Conservation (phyloP, 1,140 invertebrate genomes). For the Ganaspis sp. region DNA sequence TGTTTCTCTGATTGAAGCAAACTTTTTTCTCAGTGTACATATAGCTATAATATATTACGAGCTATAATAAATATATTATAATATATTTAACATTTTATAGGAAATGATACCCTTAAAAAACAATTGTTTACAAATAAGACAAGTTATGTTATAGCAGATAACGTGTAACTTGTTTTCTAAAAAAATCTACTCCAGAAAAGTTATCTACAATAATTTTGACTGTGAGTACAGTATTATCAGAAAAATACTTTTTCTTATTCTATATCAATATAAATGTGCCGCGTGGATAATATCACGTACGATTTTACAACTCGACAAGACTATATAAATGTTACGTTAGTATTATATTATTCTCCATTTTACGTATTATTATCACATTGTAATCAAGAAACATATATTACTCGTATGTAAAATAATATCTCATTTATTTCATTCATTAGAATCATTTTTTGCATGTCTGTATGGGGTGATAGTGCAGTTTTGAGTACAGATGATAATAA, state of each 20-base stretch:
- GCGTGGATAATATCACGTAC: background rate
- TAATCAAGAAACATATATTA: background rate
- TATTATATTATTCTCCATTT: background rate
- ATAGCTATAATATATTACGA: no score
- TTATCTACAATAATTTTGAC: no score
- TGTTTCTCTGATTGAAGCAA: no score
- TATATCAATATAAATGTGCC: background rate
- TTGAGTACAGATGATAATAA: background rate
- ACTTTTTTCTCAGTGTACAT: no score
- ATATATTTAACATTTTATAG: no score
- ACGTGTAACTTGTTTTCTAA: no score
- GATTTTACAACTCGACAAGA: conserved; percentile 9
- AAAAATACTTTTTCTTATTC: background rate
- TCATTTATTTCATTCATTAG: background rate
- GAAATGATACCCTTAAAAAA: no score
- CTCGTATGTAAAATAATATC: background rate
- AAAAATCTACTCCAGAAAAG: no score
- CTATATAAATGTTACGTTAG: conserved; percentile 7
- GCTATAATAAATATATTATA: no score
- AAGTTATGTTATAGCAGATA: no score
- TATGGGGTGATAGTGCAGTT: background rate
- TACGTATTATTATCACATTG: background rate
- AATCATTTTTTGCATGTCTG: background rate
- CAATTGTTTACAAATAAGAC: no score
- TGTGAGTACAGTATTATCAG: no score